Evolutionary conservation across 2,888 invertebrate species (phyloP), one percentile per base, ranked within the genome.

Genomic region (Mythimna albipuncta): DNA sequence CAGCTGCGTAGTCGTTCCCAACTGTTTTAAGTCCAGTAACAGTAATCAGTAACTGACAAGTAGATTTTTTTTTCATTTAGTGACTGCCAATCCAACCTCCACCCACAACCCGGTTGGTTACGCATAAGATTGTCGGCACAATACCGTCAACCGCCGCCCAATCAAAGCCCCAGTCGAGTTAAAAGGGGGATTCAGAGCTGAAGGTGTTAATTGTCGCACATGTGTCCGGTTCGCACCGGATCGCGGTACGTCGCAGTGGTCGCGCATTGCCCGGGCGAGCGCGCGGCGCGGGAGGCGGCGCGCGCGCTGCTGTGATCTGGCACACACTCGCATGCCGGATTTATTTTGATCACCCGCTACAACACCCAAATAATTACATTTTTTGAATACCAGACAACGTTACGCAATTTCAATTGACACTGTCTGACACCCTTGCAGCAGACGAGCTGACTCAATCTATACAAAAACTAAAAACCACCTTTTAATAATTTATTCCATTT

Each of bases 311-410:
- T 69, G 55, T 26, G 75, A 86, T 87, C 94, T 94, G 94, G 93
- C 93, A 93, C 88, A 77, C 87, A 87, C 84, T 88, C 90, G 83
- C 88, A 89, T 87, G 87, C 87, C 90, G 90, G 85, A 86, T 92
- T 94, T 94, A 95, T 94, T 95, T 94, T 91, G 89, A 93, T 91
- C 89, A 88, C 89, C 82, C 87, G 89, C 91, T 84, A 85, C 88
- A 88, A 91, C 92, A 91, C 89, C 88, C 89, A 90, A 93, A 94
- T 93, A 92, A 93, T 93, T 88, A 91, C 79, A 94, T 94, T 93
- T 93, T 93, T 91, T 87, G 90, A 93, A 94, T 94, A 93, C 94
- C 94, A 95, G 93, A 94, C 94, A 84, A 86, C 80, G 81, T 91
- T 91, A 90, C 89, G 90, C 86, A 90, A 91, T 80, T 87, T 86